Base-by-base conservation (phyloP, 92 coral and sea anemone species). In the Nematostella vectensis region DNA sequence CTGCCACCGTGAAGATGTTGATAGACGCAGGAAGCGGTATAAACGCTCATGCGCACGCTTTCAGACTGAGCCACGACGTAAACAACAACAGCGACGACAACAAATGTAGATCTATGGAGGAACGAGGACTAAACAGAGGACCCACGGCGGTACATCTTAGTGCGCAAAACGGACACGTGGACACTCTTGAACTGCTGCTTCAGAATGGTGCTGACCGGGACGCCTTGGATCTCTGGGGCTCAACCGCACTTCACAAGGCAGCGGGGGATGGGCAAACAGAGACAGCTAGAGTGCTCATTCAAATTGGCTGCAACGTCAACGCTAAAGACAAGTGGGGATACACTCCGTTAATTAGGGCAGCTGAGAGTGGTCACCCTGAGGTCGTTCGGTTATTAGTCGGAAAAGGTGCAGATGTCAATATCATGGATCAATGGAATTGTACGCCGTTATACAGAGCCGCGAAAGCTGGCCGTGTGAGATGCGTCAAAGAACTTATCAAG, bases 291-390 rank as follows among this genome's bases (percentile, higher is more conserved):
- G 27, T 26, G 39, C 55, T 83, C 44, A 49, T 78, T 31, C 58
- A 50, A 10, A 49, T 51, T 27, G 74, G 66, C 11, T 47, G 78
- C 22, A 45, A 69, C 31, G 75, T 79, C 31, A 61, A 72, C 50
- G 49, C 47, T 15, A 47, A 53, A 13, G 93, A 83, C 58, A 74
- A 74, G 44, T 83, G 93, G 93, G 86, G 79, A 42, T 78, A 83
- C 55, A 83, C 77, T 3, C 65, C 79, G 29, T 48, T 70, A 1
- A 83, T 73, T 55, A 57, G 93, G 13, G 68, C 93, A 3, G 69
- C 93, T 8, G 87, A 83, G 50, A 83, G 78, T 47, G 93, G 82
- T 3, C 73, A 73, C 33, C 62, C 68, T 12, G 50, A 68, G 18
- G 51, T 75, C 0, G 57, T 80, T 9, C 52, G 67, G 54, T 23